Evolutionary conservation across 2,888 invertebrate genomes (phyloP).

Genomic region (Zelleria hepariella): DNA sequence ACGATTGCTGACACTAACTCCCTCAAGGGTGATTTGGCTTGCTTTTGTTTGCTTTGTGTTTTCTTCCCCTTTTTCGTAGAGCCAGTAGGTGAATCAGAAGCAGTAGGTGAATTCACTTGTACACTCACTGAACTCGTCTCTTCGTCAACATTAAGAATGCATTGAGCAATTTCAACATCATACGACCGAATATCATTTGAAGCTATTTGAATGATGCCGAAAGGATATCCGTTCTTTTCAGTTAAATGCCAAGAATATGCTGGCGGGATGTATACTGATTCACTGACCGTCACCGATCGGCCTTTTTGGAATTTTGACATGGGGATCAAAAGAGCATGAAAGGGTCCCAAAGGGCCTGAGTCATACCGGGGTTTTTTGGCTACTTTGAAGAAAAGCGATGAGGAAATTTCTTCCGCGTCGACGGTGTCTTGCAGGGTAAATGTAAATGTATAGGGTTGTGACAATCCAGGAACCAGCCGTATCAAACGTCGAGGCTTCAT

Average conservation of each 20-base stretch:
- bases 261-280: slow-evolving; percentile 34
- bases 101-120: neutral
- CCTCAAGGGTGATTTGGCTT: slow-evolving; percentile 9
- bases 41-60: neutral
- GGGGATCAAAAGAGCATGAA: slow-evolving; percentile 37
- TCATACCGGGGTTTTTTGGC: neutral
- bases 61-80: neutral
- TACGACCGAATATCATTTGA: slow-evolving; percentile 30
- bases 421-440: neutral
- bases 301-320: slow-evolving; percentile 21
- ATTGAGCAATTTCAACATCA: slow-evolving; percentile 36
- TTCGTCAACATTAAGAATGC: slow-evolving; percentile 17
- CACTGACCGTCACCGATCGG: slow-evolving; percentile 25
- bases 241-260: slow-evolving; percentile 46
- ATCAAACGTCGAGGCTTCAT: neutral
- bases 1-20: slow-evolving; percentile 26
- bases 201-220: slow-evolving; percentile 25
- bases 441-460: neutral
- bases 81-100: neutral
- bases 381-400: neutral
- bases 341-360: slow-evolving; percentile 8
- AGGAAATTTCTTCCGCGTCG: neutral
- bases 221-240: slow-evolving; percentile 28
- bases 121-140: neutral
- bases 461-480: neutral